Evolutionary conservation across 2,797 vertebrate species (phyloP).

Genomic region (Amazona finschi): DNA sequence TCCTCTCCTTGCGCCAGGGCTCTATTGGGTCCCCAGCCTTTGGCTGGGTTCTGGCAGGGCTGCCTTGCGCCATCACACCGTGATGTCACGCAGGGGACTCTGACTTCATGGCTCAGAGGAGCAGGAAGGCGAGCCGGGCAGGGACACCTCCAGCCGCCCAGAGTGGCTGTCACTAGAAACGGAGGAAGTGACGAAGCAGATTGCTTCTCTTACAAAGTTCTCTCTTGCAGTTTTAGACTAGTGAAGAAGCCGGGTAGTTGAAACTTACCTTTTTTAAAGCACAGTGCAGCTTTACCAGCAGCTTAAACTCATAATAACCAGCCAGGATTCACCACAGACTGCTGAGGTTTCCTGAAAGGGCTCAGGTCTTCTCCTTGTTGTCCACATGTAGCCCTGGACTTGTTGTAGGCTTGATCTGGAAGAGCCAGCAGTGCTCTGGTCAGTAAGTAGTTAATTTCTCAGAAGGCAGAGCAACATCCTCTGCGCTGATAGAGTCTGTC

Average conservation of each 20-base stretch:
- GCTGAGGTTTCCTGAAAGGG: not conserved
- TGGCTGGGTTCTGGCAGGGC: not conserved
- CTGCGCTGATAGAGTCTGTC: not conserved
- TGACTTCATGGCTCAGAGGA: not conserved
- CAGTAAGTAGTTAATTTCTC: not conserved
- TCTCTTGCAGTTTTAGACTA: not conserved
- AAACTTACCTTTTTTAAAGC: not conserved
- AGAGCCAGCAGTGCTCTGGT: not conserved
- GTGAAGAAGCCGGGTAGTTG: not conserved
- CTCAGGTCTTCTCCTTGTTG: not conserved
- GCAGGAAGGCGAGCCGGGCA: not conserved
- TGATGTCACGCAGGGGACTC: not conserved
- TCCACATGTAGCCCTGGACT: not conserved
- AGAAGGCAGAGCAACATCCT: not conserved
- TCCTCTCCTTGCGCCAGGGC: not conserved
- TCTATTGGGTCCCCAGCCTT: fast-evolving
- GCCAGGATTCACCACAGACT: not conserved
- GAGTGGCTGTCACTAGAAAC: not conserved
- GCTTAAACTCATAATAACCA: not conserved
- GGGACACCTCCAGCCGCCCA: not conserved
- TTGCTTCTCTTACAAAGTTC: not conserved
- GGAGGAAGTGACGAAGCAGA: conserved; percentile 12
- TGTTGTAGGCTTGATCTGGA: not conserved
- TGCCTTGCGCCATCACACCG: fast-evolving
- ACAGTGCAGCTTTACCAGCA: not conserved